Evolutionary conservation across 2,888 invertebrate genomes (phyloP).

Genomic region (Punctoribates punctum): DNA sequence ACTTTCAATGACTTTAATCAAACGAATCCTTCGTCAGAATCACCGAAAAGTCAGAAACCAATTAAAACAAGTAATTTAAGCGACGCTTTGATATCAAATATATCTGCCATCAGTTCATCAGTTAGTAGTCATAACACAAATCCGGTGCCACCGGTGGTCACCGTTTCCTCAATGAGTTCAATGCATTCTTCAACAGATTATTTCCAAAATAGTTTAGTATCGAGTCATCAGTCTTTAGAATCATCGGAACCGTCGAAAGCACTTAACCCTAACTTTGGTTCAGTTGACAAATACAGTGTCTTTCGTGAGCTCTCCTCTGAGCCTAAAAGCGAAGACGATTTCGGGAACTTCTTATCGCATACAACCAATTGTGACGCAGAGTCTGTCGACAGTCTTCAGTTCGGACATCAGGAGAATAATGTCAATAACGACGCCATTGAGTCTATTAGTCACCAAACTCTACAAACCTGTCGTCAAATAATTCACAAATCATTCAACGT

Average conservation of each 20-base stretch:
- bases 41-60: neutral
- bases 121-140: neutral
- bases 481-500: constrained; percentile 42
- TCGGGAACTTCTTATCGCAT: constrained; percentile 41
- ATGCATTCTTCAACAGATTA: neutral
- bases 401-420: neutral
- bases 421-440: constrained; percentile 8
- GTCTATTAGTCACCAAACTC: neutral
- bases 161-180: no score
- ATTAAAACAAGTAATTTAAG: neutral
- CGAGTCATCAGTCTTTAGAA: neutral
- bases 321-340: constrained; percentile 4
- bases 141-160: neutral
- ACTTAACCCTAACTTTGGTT: neutral
- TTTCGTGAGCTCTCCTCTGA: neutral
- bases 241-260: neutral
- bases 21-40: neutral
- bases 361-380: constrained; percentile 14
- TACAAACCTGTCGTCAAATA: constrained; percentile 22
- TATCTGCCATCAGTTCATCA: neutral
- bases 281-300: constrained; percentile 33
- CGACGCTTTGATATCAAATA: neutral
- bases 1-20: neutral
- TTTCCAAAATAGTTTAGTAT: neutral
- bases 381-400: constrained; percentile 12